phyloP scores from a whole-genome alignment of 2,888 invertebrate genomes.

The Muscina levida region DNA sequence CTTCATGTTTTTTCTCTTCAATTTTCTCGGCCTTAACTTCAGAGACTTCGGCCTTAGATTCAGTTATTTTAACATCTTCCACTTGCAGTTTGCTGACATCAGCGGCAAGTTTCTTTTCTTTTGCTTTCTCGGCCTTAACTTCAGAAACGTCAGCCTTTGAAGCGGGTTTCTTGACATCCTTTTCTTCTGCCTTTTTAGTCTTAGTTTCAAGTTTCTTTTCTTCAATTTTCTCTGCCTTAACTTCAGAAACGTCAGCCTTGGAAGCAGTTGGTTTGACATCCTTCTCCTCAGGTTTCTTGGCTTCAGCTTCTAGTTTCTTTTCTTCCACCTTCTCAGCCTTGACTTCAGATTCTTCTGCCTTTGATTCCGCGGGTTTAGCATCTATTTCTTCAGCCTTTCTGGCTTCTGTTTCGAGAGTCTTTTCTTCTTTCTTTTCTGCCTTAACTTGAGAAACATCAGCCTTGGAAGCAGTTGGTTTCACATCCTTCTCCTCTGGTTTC shows the following conservation, averaged over 20 bases:
- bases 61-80: conserved; percentile 19
- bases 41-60: conserved; percentile 40
- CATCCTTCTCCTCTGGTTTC: conserved; percentile 23
- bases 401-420: conserved; percentile 21
- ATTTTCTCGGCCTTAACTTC: conserved; percentile 57
- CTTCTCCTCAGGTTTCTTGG: conserved; percentile 7
- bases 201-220: conserved; percentile 14
- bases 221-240: conserved; percentile 35
- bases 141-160: conserved; percentile 29
- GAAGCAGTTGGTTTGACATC: not conserved
- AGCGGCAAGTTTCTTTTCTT: conserved; percentile 10
- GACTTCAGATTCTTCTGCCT: conserved; percentile 54
- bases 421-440: conserved; percentile 41
- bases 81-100: conserved; percentile 19
- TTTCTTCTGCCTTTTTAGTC: conserved; percentile 23
- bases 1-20: conserved; percentile 56
- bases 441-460: conserved; percentile 39
- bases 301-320: conserved; percentile 62
- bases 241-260: conserved; percentile 29
- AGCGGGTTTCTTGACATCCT: conserved; percentile 1
- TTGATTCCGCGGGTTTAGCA: not conserved
- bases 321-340: conserved; percentile 65
- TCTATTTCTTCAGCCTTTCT: conserved; percentile 33
- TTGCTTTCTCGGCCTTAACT: not conserved
- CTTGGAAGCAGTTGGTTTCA: conserved; percentile 24